phyloP scores from a whole-genome alignment of 2,113 vertebrate genomes.

The Oryzias woworae region DNA sequence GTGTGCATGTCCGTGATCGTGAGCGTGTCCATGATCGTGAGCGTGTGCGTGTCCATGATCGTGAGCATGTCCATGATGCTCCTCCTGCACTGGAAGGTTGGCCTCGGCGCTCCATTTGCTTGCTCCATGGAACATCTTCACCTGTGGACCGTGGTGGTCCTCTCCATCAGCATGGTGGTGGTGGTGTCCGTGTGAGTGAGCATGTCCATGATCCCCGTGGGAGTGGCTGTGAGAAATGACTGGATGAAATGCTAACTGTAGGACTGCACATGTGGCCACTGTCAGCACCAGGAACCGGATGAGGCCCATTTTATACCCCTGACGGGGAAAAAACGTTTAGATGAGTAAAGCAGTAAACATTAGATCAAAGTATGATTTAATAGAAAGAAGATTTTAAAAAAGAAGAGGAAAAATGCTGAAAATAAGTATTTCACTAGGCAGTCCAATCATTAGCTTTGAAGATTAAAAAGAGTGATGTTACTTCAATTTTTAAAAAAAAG shows the following conservation, averaged over 20 bases:
- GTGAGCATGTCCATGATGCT: constrained; percentile 48
- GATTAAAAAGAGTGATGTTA: too few relatives aligned
- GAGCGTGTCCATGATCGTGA: constrained; percentile 38
- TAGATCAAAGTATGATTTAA: background rate
- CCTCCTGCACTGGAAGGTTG: constrained; percentile 58
- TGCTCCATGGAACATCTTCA: constrained; percentile 77
- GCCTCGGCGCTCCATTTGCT: constrained; percentile 82
- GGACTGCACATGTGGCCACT: constrained; percentile 45
- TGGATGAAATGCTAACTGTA: constrained; percentile 51
- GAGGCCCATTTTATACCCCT: constrained; percentile 67
- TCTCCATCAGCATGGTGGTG: constrained; percentile 62
- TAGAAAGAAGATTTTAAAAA: too few relatives aligned
- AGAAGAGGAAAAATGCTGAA: too few relatives aligned
- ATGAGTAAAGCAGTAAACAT: background rate
- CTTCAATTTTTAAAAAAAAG: too few relatives aligned
- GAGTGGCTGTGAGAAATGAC: constrained; percentile 65
- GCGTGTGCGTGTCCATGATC: background rate
- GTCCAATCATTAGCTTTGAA: too few relatives aligned
- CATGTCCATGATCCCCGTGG: constrained; percentile 68
- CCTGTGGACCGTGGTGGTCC: constrained; percentile 55
- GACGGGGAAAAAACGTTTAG: background rate
- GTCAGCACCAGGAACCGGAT: constrained; percentile 47
- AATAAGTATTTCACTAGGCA: too few relatives aligned
- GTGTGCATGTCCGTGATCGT: constrained; percentile 15
- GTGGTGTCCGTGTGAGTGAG: constrained; percentile 66